phyloP scores from a whole-genome alignment of 2,888 invertebrate species.

The Slavum lentiscoides region DNA sequence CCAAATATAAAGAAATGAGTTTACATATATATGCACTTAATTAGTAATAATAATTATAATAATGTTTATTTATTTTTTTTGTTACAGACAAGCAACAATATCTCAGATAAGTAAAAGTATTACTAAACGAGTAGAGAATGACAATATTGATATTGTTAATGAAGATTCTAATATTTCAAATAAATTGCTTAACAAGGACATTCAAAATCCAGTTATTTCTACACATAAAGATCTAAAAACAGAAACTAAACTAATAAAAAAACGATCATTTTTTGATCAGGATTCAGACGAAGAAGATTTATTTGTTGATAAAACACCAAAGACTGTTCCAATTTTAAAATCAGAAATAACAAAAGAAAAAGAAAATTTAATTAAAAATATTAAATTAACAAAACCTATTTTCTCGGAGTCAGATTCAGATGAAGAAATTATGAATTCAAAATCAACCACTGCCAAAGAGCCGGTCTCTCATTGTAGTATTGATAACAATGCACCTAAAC shows the following conservation, averaged over 20 bases:
- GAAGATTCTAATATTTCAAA: slow-evolving; percentile 17
- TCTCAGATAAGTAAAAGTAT: slow-evolving; percentile 4
- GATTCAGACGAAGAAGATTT: slow-evolving; percentile 45
- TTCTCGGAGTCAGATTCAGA: slow-evolving; percentile 50
- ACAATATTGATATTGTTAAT: neutral
- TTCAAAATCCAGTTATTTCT: slow-evolving; percentile 6
- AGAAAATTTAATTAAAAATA: neutral
- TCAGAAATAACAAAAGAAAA: neutral
- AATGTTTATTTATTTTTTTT: neutral
- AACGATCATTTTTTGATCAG: slow-evolving; percentile 18
- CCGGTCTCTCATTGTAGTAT: neutral
- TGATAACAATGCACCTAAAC: neutral
- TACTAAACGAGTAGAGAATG: neutral
- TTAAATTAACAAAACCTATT: neutral
- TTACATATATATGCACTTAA: no score
- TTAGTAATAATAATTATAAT: neutral
- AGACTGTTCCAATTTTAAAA: neutral
- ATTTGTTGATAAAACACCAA: slow-evolving; percentile 14
- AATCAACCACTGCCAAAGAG: neutral
- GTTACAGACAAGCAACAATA: slow-evolving; percentile 17
- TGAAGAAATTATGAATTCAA: slow-evolving; percentile 2
- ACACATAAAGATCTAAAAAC: neutral
- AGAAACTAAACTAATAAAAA: slow-evolving; percentile 10
- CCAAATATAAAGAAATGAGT: no score
- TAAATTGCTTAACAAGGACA: neutral